Conservation (phyloP, 2,113 vertebrate genomes). For the Acrocephalus kingi region DNA sequence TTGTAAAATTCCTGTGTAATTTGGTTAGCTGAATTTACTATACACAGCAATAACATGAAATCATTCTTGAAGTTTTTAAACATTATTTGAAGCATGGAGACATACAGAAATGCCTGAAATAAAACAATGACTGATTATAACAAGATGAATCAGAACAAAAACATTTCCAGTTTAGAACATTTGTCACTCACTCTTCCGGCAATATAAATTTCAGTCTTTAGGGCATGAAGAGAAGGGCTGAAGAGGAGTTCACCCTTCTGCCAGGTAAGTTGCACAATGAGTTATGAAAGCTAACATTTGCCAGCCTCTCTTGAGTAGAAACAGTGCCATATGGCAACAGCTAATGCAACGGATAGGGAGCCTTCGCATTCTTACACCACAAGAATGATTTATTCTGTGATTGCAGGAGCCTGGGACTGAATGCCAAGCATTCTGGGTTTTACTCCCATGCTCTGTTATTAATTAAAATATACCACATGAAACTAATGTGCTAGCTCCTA, state of each 20-base stretch:
- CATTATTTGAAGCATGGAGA: slow-evolving; percentile 24
- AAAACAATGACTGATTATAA: slow-evolving; percentile 37
- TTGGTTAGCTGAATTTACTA: neutral
- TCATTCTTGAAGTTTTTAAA: slow-evolving; percentile 23
- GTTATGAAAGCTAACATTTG: slow-evolving; percentile 51
- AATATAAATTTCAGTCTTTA: slow-evolving; percentile 2
- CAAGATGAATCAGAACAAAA: slow-evolving; percentile 37
- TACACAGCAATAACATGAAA: neutral
- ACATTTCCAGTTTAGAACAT: neutral
- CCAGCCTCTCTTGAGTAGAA: slow-evolving; percentile 28
- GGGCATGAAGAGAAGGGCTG: neutral
- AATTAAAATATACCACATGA: slow-evolving; percentile 32
- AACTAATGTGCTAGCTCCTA: neutral
- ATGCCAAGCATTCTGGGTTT: slow-evolving; percentile 46
- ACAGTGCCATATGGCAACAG: slow-evolving; percentile 51
- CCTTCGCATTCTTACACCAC: slow-evolving; percentile 5
- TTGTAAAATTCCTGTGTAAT: neutral
- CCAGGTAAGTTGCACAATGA: slow-evolving; percentile 45
- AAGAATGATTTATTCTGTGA: slow-evolving; percentile 48
- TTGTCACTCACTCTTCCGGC: neutral
- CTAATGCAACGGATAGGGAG: slow-evolving; percentile 41
- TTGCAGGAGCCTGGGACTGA: slow-evolving; percentile 6
- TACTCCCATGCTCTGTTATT: slow-evolving; percentile 22
- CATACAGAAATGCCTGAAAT: slow-evolving; percentile 18
- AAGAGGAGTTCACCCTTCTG: slow-evolving; percentile 24